These are phyloP conservation scores for Thera britannica DNA, from an alignment of 2,888 invertebrate genomes.

Conservation along the genomic window DNA sequence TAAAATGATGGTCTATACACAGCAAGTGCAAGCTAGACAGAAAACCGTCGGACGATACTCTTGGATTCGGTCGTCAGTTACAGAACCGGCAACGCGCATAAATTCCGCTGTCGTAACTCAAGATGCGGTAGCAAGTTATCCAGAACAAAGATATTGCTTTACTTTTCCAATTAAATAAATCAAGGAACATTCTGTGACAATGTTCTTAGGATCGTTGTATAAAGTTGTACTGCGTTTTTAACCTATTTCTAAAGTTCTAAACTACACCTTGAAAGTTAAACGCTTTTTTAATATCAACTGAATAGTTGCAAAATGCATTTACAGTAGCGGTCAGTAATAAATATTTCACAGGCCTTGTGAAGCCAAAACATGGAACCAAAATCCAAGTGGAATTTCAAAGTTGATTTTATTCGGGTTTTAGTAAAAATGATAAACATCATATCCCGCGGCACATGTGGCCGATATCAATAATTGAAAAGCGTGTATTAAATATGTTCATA, in stretches of 20 bases:
- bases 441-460: conserved; percentile 65
- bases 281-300: too few species aligned
- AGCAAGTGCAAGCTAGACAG: background rate
- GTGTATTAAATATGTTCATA: conserved; percentile 71
- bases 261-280: too few species aligned
- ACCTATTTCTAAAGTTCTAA: too few species aligned
- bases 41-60: background rate
- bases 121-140: conserved; percentile 12
- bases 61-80: background rate
- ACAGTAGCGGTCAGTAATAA: too few species aligned
- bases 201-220: background rate
- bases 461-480: conserved; percentile 71
- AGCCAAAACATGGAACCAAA: background rate
- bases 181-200: background rate
- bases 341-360: too few species aligned
- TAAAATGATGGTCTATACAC: background rate
- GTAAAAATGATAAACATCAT: conserved; percentile 25
- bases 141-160: conserved; percentile 13
- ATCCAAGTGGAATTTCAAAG: background rate
- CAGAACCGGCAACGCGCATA: conserved; percentile 16
- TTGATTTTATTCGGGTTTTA: background rate
- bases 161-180: conserved; percentile 5
- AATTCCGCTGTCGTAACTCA: conserved; percentile 21
- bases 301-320: too few species aligned
- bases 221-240: background rate